phyloP scores from a whole-genome alignment of 2,113 vertebrate genomes.

The Polypterus senegalus region DNA sequence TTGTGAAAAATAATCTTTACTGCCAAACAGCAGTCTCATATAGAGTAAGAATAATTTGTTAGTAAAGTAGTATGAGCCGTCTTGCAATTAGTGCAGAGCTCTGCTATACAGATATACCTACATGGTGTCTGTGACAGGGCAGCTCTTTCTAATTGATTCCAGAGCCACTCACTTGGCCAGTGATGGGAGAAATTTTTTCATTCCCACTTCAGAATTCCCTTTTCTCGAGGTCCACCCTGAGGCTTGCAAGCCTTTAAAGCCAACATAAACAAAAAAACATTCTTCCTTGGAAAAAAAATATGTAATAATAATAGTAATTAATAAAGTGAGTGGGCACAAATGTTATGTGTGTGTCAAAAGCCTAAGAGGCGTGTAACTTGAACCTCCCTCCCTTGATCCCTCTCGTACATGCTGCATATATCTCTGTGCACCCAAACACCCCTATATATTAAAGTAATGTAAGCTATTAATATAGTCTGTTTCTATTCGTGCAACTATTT shows the following conservation, averaged over 20 bases:
- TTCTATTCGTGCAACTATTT: too few relatives aligned
- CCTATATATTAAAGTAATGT: too few relatives aligned
- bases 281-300: slow-evolving; percentile 19
- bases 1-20: too few relatives aligned
- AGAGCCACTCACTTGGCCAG: slow-evolving; percentile 8
- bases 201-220: slow-evolving; percentile 1
- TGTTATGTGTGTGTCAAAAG: slow-evolving; percentile 14
- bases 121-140: background rate
- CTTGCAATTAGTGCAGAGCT: background rate
- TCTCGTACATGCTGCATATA: background rate
- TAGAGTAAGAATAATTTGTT: too few relatives aligned
- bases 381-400: slow-evolving; percentile 10
- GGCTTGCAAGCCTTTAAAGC: slow-evolving; percentile 10
- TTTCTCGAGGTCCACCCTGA: slow-evolving; percentile 14
- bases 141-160: slow-evolving; percentile 14
- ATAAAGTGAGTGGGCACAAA: slow-evolving; percentile 28
- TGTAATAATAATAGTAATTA: slow-evolving; percentile 23
- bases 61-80: background rate
- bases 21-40: too few relatives aligned
- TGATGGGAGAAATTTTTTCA: slow-evolving; percentile 9
- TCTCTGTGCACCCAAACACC: too few relatives aligned
- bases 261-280: slow-evolving; percentile 23
- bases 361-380: slow-evolving; percentile 9
- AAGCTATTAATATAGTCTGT: too few relatives aligned
- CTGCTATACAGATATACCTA: background rate